Conservation (phyloP, 2,113 vertebrate species). For the Urocynchramus pylzowi region DNA sequence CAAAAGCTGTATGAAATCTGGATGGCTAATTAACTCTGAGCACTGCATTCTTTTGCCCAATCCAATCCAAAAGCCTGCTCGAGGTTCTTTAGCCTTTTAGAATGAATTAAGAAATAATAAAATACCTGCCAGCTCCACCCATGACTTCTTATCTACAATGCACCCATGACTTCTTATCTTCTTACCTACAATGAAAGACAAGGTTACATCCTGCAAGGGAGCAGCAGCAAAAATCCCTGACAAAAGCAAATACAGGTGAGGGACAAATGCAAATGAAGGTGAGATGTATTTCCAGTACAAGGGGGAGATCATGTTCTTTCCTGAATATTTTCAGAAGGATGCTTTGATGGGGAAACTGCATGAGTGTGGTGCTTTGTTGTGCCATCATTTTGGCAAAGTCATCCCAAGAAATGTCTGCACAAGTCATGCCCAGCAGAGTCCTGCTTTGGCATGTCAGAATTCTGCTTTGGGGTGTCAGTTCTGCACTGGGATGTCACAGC, state of each 20-base stretch:
- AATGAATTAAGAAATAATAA: not conserved
- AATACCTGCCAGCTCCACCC: not conserved
- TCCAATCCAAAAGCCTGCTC: not conserved
- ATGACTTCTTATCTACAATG: not conserved
- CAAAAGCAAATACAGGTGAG: not conserved
- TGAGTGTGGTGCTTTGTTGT: not conserved
- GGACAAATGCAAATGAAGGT: not conserved
- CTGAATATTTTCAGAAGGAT: not conserved
- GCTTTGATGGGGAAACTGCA: not conserved
- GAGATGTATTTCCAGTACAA: not conserved
- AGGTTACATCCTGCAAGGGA: not conserved
- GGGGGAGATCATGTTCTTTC: not conserved
- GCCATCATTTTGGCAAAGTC: not conserved
- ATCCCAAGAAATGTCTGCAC: not conserved
- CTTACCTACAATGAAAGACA: not conserved
- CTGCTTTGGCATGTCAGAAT: not conserved
- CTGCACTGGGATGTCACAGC: not conserved
- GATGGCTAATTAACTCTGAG: conserved; percentile 9
- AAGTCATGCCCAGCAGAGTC: not conserved
- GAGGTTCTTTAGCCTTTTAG: not conserved
- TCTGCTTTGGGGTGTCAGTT: not conserved
- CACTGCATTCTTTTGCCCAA: not conserved
- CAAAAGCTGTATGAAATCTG: not conserved
- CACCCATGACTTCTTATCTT: not conserved
- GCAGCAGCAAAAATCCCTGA: not conserved